Percentiles rank a stretch among this genome's conserved stretches.
Conservation (phyloP, 2,797 vertebrate genomes). For the Peromyscus eremicus region DNA sequence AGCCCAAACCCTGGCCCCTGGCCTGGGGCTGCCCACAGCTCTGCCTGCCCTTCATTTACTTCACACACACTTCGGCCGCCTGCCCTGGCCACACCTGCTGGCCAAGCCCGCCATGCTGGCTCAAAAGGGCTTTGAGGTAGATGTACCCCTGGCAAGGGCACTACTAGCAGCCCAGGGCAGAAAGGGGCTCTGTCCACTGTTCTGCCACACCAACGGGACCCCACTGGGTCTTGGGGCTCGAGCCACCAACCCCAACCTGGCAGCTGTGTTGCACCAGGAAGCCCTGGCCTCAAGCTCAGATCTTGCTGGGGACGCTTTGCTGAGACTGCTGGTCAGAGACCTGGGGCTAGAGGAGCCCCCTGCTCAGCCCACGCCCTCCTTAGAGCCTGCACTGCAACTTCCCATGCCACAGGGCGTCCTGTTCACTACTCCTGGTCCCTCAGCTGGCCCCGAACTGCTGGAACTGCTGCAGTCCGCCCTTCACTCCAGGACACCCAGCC, state of each 20-base stretch:
- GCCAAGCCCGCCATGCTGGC: conserved; percentile 77
- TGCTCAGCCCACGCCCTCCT: not conserved
- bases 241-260: conserved; percentile 77
- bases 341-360: conserved; percentile 71
- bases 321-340: conserved; percentile 80
- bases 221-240: conserved; percentile 74
- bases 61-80: conserved; percentile 81
- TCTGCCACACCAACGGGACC: conserved; percentile 69
- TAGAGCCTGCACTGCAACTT: conserved; percentile 65
- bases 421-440: conserved; percentile 75
- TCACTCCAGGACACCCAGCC: not conserved
- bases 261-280: conserved; percentile 76
- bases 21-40: conserved; percentile 81
- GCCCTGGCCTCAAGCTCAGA: conserved; percentile 3
- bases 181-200: conserved; percentile 69
- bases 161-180: conserved; percentile 80
- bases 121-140: conserved; percentile 85
- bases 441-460: conserved; percentile 80
- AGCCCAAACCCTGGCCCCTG: conserved; percentile 11
- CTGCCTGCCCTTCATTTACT: conserved; percentile 85
- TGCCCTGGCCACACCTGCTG: conserved; percentile 85
- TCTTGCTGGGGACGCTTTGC: conserved; percentile 76
- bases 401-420: conserved; percentile 67
- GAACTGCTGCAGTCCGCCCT: conserved; percentile 47
- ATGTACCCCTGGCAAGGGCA: conserved; percentile 83